Base-by-base conservation (phyloP, 2,113 vertebrate species). In the Trematomus loennbergii region DNA sequence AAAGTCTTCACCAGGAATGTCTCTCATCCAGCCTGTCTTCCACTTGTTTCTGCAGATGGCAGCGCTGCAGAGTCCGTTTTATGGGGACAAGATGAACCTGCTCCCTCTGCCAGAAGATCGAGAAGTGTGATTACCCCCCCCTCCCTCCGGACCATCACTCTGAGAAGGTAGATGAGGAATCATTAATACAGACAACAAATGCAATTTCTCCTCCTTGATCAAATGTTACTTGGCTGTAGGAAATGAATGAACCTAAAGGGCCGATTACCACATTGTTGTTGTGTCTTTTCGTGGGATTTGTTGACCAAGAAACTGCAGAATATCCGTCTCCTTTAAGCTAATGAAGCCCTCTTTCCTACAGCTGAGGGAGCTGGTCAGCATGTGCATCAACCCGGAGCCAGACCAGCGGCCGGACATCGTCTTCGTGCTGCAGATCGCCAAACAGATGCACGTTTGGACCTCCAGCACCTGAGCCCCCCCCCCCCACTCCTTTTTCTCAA, bases 61-160 rank as follows among this genome's bases (percentile, higher is more conserved):
- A 2, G 90, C 84, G 0, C 86, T 91, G 58, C 90, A 91, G 75
- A 91, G 90, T 75, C 90, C 90, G 1, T 91, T 91, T 63, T 91
- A 91, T 62, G 88, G 88, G 6, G 90, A 91, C 81, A 85, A 90
- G 75, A 91, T 90, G 90, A 88, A 87, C 78, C 88, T 91, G 2
- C 50, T 90, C 3, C 22, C 88, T 91, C 22, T 91, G 90, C 61
- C 84, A 87, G n/a, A 91, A 91, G 80, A 91, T 90, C 5, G 90
- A 90, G 75, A 88, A 82, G 82, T 90, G 90, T 65, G 84, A 90
- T 43, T 90, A 91, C 48, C 88, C 88, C 22, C 90, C 90, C 1
- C 90, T 91, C 25, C 84, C 88, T 4, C 40, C 86, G 3, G 90
- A 87, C 65, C 82, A 87, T 52, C 90, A 88, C 84, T 91, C 88